Percentiles rank a stretch among this genome's conserved stretches.
Conservation (phyloP, 2,113 vertebrate genomes). For the Orthonyx spaldingii region DNA sequence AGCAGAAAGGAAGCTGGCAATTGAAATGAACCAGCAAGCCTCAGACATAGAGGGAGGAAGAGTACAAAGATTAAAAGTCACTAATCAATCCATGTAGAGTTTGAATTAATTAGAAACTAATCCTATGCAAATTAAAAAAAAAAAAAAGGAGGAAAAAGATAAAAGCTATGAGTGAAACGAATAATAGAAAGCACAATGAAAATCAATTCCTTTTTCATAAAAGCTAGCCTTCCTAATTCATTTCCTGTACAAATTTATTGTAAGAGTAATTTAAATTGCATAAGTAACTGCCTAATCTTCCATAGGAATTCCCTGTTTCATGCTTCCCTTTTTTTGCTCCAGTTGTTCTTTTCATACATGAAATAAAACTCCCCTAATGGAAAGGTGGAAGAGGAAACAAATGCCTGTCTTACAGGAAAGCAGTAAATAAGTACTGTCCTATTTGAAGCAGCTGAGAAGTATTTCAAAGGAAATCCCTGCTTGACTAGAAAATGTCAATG, state of each 20-base stretch:
- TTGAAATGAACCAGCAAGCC: neutral
- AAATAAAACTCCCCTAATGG: neutral
- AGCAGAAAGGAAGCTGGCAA: neutral
- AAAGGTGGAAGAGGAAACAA: neutral
- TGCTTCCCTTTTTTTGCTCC: neutral
- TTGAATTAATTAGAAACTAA: constrained; percentile 14
- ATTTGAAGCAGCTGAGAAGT: neutral
- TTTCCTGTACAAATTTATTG: constrained; percentile 30
- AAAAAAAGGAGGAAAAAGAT: neutral
- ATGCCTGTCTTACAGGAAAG: neutral
- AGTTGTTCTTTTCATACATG: neutral
- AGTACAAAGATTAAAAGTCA: neutral
- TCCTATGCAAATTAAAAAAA: neutral
- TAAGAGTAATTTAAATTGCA: constrained; percentile 12
- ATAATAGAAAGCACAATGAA: neutral
- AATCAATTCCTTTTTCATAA: neutral
- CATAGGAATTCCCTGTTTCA: neutral
- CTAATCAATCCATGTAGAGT: neutral
- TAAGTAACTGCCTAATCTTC: constrained; percentile 2
- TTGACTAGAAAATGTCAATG: neutral
- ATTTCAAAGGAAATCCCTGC: neutral
- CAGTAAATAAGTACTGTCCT: neutral
- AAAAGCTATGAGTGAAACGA: neutral
- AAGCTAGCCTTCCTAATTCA: neutral
- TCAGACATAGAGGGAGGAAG: neutral